A percentile compares a stretch with the other conserved stretches of the same genome.
These are phyloP conservation scores for Ornithoptera priamus DNA, from an alignment of 2,888 invertebrate species.

Conservation along the genomic window DNA sequence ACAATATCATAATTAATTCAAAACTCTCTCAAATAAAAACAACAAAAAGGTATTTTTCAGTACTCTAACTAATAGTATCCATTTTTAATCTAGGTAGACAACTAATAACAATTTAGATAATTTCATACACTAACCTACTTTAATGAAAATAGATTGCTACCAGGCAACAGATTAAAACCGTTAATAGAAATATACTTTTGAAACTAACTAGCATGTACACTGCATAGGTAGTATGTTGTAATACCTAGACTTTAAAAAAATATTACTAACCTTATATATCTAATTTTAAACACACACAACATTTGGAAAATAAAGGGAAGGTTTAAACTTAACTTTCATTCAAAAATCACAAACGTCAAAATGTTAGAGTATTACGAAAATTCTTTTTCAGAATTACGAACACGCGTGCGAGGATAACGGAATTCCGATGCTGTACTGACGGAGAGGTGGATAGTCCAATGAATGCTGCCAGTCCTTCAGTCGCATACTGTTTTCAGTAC, in stretches of 20 bases:
- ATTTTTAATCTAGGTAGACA: too few relatives aligned
- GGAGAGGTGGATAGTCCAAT: slow-evolving; percentile 30
- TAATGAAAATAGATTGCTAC: too few relatives aligned
- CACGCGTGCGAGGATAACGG: slow-evolving; percentile 15
- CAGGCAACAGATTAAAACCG: too few relatives aligned
- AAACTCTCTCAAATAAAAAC: too few relatives aligned
- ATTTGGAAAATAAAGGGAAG: slow-evolving; percentile 9
- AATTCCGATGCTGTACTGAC: slow-evolving; percentile 24
- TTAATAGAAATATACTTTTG: too few relatives aligned
- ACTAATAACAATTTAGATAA: too few relatives aligned
- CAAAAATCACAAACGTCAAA: slow-evolving; percentile 8
- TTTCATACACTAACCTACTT: too few relatives aligned
- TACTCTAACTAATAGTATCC: too few relatives aligned
- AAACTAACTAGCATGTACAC: too few relatives aligned
- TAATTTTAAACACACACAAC: slow-evolving; percentile 12
- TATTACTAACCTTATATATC: slow-evolving; percentile 13
- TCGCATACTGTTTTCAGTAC: slow-evolving; percentile 14
- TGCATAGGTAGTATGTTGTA: too few relatives aligned
- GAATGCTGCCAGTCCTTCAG: slow-evolving; percentile 33
- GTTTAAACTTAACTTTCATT: slow-evolving; percentile 5
- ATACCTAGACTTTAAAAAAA: not conserved
- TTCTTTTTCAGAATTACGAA: slow-evolving; percentile 2
- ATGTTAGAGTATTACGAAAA: slow-evolving; percentile 11
- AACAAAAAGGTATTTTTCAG: too few relatives aligned
- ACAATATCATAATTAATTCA: too few relatives aligned